A percentile compares a stretch with the other conserved stretches of the same genome.
Evolutionary conservation across 1,140 invertebrate species (phyloP).

Genomic region (Monochamus saltuarius): DNA sequence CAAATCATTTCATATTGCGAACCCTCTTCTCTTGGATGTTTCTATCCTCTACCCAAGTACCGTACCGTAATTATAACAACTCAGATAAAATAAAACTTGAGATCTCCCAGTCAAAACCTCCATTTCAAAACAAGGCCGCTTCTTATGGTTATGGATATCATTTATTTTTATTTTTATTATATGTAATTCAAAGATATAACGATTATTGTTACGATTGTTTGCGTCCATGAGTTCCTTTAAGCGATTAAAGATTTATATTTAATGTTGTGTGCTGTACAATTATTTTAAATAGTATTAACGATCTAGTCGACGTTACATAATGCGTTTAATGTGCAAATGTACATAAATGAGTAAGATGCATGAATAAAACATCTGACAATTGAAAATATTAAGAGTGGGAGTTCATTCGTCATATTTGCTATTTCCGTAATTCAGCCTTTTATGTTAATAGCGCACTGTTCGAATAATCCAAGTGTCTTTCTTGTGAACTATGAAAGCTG

Average conservation of each 20-base stretch:
- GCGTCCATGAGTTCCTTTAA: constrained; percentile 24
- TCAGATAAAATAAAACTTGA: not conserved
- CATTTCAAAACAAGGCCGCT: constrained; percentile 9
- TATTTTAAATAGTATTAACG: not conserved
- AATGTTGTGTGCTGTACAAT: constrained; percentile 21
- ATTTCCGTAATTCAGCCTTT: constrained; percentile 39
- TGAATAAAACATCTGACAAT: constrained; percentile 44
- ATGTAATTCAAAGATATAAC: constrained; percentile 47
- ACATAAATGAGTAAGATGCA: constrained; percentile 27
- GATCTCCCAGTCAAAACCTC: not conserved
- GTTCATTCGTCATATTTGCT: constrained; percentile 40
- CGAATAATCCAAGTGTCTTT: constrained; percentile 22
- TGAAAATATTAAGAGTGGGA: constrained; percentile 44
- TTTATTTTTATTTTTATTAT: constrained; percentile 49
- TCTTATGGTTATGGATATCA: constrained; percentile 45
- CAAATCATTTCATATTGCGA: constrained; percentile 5
- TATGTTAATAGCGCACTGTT: constrained; percentile 28
- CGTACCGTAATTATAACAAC: not conserved
- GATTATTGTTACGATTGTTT: constrained; percentile 36
- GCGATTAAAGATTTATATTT: constrained; percentile 22
- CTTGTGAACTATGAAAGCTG: constrained; percentile 16
- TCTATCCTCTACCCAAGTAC: not conserved
- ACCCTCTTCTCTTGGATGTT: not conserved
- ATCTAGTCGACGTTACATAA: constrained; percentile 23
- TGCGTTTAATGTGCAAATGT: constrained; percentile 27